Evolutionary conservation across 2,888 invertebrate genomes (phyloP).

Genomic region (Microctonus aethiopoides): DNA sequence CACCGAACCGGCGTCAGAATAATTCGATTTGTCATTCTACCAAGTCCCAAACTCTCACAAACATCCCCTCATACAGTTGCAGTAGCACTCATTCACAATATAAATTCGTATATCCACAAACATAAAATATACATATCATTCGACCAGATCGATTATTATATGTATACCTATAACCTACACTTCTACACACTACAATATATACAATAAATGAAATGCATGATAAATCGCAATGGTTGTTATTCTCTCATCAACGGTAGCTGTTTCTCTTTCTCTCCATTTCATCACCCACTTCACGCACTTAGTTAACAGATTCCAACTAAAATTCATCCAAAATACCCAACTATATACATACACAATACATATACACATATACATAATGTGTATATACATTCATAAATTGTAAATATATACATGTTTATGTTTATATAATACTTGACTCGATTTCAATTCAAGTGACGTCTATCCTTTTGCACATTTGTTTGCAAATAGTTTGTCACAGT

Average conservation of each 20-base stretch:
- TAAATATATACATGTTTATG: not conserved
- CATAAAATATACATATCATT: not conserved
- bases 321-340: not conserved
- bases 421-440: constrained; percentile 12
- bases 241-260: too few species aligned
- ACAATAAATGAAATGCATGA: not conserved
- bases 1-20: constrained; percentile 23
- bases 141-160: not conserved
- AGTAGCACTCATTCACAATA: too few species aligned
- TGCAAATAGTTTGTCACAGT: not conserved
- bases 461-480: constrained; percentile 35
- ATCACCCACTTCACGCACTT: not conserved
- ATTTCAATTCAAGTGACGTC: constrained; percentile 20
- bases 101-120: not conserved
- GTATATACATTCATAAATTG: not conserved
- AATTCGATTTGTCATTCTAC: constrained; percentile 34
- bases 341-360: not conserved
- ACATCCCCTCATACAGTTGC: too few species aligned
- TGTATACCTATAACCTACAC: too few species aligned
- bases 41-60: not conserved
- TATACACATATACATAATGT: not conserved
- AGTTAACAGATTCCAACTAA: constrained; percentile 1
- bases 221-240: constrained; percentile 7
- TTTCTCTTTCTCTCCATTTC: too few species aligned
- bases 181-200: too few species aligned